Conservation (phyloP, 2,888 invertebrate species). For the Caenorhabditis virilis region DNA sequence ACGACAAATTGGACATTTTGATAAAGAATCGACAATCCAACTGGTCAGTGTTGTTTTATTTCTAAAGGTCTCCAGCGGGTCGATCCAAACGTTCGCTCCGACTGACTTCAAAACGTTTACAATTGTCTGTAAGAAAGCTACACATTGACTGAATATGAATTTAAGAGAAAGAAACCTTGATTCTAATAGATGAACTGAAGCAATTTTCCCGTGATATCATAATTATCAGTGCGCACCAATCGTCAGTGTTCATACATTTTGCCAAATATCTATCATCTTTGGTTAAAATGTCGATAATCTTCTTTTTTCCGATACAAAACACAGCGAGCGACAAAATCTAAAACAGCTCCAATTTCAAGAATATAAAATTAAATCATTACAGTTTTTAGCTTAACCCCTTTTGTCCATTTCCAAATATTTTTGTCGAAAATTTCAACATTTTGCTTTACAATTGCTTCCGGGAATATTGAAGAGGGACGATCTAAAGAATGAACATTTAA, state of each 20-base stretch:
- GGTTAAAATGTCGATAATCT: slow-evolving; percentile 11
- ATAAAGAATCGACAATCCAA: slow-evolving; percentile 46
- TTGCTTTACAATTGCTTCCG: too few relatives aligned
- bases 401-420: slow-evolving; percentile 13
- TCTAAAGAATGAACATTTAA: too few relatives aligned
- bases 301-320: slow-evolving; percentile 20
- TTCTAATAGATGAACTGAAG: slow-evolving; percentile 10
- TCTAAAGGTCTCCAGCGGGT: slow-evolving; percentile 5
- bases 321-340: slow-evolving; percentile 16
- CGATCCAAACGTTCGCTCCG: slow-evolving; percentile 19
- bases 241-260: slow-evolving; percentile 10
- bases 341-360: not conserved
- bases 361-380: not conserved
- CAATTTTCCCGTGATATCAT: slow-evolving; percentile 18
- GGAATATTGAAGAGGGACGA: too few relatives aligned
- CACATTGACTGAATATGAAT: not conserved
- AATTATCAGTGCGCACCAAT: slow-evolving; percentile 33
- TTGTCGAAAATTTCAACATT: too few relatives aligned
- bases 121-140: slow-evolving; percentile 18
- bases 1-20: slow-evolving; percentile 48
- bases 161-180: slow-evolving; percentile 11
- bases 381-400: slow-evolving; percentile 15
- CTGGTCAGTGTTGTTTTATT: slow-evolving; percentile 20
- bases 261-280: slow-evolving; percentile 16
- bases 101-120: slow-evolving; percentile 18